Conservation (phyloP, 1,140 invertebrate genomes). For the Heliconius nattereri region DNA sequence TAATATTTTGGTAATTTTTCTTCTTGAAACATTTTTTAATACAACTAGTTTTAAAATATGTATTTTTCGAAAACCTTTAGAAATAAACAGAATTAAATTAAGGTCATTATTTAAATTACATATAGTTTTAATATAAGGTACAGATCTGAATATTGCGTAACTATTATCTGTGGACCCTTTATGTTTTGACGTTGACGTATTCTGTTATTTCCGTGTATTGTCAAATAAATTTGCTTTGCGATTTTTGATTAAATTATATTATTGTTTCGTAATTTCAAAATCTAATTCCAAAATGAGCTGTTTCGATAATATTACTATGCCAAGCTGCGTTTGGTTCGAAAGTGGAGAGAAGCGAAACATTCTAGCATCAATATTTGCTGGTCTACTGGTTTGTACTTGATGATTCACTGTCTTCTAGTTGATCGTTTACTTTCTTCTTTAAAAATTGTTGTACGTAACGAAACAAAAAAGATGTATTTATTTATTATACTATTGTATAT, state of each 20-base stretch:
- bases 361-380: conserved; percentile 90
- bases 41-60: no score
- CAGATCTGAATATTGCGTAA: neutral
- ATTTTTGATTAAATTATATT: neutral
- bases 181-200: conserved; percentile 22
- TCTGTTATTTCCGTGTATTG: conserved; percentile 9
- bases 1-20: neutral
- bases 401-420: conserved; percentile 57
- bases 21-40: no score
- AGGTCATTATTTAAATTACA: no score
- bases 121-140: no score
- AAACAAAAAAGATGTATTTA: neutral
- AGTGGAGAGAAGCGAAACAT: conserved; percentile 86
- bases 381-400: conserved; percentile 87
- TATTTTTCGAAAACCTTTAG: no score
- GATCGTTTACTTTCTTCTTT: neutral
- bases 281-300: conserved; percentile 67
- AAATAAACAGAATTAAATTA: no score
- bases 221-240: conserved; percentile 28
- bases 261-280: neutral
- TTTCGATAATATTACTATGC: conserved; percentile 73
- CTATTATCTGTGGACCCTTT: neutral
- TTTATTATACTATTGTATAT: neutral
- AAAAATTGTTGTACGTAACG: neutral
- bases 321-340: conserved; percentile 78